Evolutionary conservation across 2,113 vertebrate genomes (phyloP), one percentile per base, ranked within the genome.

Genomic region (Castor canadensis): DNA sequence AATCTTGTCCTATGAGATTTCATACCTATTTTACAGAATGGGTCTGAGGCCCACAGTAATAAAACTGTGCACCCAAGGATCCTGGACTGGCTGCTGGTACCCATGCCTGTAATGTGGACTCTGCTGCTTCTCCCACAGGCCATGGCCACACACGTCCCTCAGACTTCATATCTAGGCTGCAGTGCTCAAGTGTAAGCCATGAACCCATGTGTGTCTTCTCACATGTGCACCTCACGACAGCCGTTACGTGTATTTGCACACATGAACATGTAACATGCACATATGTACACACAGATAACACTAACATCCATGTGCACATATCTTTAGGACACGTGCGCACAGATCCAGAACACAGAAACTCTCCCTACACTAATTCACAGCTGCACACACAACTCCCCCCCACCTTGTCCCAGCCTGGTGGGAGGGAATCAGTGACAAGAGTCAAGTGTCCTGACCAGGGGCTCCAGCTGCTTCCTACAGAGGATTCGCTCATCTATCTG

Each of bases 21-120:
- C 64, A n/a, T 7, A 32, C 92, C 93, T 64, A 77, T 87, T 95
- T 56, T 49, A 92, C 72, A 90, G 92, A 80, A 6, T 43, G 81
- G 64, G 60, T 69, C 84, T 35, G 81, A 94, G 81, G 75, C 75
- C 28, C 69, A 22, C 16, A 0, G 66, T 0, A 24, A n/a, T 38
- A 38, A 94, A 72, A 67, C 73, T 73, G 32, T 28, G 43, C 11
- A 1, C 3, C 58, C 15, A 8, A 17, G 38, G 5, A 12, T 81
- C 90, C 40, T 9, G 4, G 35, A 35, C 47, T 56, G 24, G 15
- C 52, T 52, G 38, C 3, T 0, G 9, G 82, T n/a, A 38, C 60
- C 60, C 19, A 64, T 22, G 38, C 35, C 62, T 45, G 47, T 1
- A 56, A 79, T 12, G 40, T 60, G 38, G 30, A 4, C 12, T 40